Evolutionary conservation across 30 jellyfish, hydroid and myxozoan species (phyloP), one percentile per base, ranked within the genome.

Genomic region (Aurelia aurita): DNA sequence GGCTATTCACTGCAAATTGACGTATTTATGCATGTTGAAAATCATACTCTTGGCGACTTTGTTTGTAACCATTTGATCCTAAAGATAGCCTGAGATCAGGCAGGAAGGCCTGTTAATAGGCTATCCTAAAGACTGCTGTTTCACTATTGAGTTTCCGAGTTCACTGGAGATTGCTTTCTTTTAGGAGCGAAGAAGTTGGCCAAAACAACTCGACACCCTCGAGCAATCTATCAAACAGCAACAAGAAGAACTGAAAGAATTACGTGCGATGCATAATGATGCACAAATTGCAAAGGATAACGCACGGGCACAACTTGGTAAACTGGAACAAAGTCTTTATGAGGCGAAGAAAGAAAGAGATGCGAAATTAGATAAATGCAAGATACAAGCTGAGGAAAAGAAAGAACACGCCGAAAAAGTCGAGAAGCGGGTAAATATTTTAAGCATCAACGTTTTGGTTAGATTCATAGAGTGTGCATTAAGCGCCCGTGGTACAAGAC

Each of bases 351-450:
- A 82, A 44, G 97, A 94, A 21, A 35, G 99, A 20, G 99, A 94
- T 63, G 91, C 93, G 9, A 97, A 84, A 81, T 83, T 94, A 26
- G 94, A 72, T 45, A 97, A 94, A 72, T 94, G 89, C 72, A 94
- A 94, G 86, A 94, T 83, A 53, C 99, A 94, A 53, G 99, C 99
- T 10, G 99, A 89, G 59, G 99, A 94, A 75, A 94, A 94, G 87
- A 94, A 84, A 32, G 99, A 94, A 58, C 97, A 94, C 84, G 99
- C 99, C 54, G 99, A 94, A 62, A 88, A 88, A 65, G 97, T 94
- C 25, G 99, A 94, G 80, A 94, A 89, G 79, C 70, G 99, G 79
- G 98, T 93, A 75, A 44, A 77, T 64, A 15, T 9, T 15, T 39
- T 9, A 14, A 39, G 16, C 15, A 0, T 39, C 16, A 6, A 6